Evolutionary conservation across 2,888 invertebrate species (phyloP).

Genomic region (Stenodera caucasica): DNA sequence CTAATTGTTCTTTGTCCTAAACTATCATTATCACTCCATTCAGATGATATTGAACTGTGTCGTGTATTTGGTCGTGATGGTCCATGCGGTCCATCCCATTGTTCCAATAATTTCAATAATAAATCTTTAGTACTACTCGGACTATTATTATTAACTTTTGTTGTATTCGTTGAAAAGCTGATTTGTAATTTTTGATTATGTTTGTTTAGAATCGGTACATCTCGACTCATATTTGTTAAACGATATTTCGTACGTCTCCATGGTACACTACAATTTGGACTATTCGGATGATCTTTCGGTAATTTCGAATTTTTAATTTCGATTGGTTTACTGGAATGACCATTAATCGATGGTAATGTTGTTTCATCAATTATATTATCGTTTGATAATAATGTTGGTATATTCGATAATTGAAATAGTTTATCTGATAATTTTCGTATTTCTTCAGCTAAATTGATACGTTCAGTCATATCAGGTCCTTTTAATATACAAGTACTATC

Average conservation of each 20-base stretch:
- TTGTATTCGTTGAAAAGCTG: not conserved
- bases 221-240: slow-evolving; percentile 69
- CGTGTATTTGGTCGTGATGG: slow-evolving; percentile 59
- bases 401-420: slow-evolving; percentile 69
- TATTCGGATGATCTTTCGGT: slow-evolving; percentile 40
- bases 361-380: slow-evolving; percentile 4
- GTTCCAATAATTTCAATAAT: slow-evolving; percentile 71
- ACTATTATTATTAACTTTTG: slow-evolving; percentile 51
- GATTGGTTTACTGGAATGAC: slow-evolving; percentile 28
- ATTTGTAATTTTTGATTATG: slow-evolving; percentile 31
- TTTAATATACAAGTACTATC: slow-evolving; percentile 73
- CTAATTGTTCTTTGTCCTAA: slow-evolving; percentile 78
- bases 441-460: slow-evolving; percentile 77
- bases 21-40: slow-evolving; percentile 73
- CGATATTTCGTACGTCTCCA: slow-evolving; percentile 65
- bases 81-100: slow-evolving; percentile 70
- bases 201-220: slow-evolving; percentile 61
- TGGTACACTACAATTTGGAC: slow-evolving; percentile 42
- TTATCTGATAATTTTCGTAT: slow-evolving; percentile 82
- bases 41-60: slow-evolving; percentile 75
- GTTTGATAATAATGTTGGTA: slow-evolving; percentile 35
- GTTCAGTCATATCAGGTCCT: slow-evolving; percentile 63
- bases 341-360: not conserved
- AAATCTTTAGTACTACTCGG: slow-evolving; percentile 77
- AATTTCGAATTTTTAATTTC: slow-evolving; percentile 30